Percentiles rank a stretch among this genome's conserved stretches.
Conservation (phyloP, 2,797 vertebrate genomes). For the Etheostoma nigrum region DNA sequence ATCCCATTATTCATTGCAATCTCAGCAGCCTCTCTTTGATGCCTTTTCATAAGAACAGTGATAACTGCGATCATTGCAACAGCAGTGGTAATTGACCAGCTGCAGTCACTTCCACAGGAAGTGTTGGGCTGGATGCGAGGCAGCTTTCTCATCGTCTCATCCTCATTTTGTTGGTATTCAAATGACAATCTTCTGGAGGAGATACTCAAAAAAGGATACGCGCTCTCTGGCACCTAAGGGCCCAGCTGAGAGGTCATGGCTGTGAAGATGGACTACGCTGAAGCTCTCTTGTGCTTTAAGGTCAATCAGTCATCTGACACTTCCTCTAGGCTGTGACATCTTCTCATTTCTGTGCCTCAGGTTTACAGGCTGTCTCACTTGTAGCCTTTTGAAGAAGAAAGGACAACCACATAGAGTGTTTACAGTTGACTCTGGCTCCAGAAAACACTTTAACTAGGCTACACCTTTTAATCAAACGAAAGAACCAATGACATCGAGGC, state of each 20-base stretch:
- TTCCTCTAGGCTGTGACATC: slow-evolving; percentile 30
- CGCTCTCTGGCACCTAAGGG: slow-evolving; percentile 40
- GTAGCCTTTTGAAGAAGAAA: slow-evolving; percentile 18
- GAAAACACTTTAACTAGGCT: slow-evolving; percentile 16
- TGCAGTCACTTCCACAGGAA: slow-evolving; percentile 70
- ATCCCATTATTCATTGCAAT: slow-evolving; percentile 72
- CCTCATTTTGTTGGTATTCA: slow-evolving; percentile 71
- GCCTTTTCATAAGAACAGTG: slow-evolving; percentile 78
- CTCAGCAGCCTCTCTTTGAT: slow-evolving; percentile 74
- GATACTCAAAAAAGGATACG: slow-evolving; percentile 55
- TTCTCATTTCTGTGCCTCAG: slow-evolving; percentile 22
- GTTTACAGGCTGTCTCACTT: slow-evolving; percentile 28
- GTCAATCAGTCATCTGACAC: slow-evolving; percentile 57
- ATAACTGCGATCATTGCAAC: slow-evolving; percentile 77
- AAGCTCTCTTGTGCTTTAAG: slow-evolving; percentile 63
- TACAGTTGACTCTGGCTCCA: slow-evolving; percentile 14
- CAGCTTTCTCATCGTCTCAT: slow-evolving; percentile 37
- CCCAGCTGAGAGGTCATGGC: slow-evolving; percentile 63
- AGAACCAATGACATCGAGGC: neutral
- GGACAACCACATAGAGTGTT: slow-evolving; percentile 25
- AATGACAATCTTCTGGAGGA: slow-evolving; percentile 62
- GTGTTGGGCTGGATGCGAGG: slow-evolving; percentile 55
- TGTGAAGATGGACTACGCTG: slow-evolving; percentile 55
- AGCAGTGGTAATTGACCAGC: slow-evolving; percentile 79
- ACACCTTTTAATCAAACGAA: slow-evolving; percentile 54